phyloP scores from a whole-genome alignment of 2,113 vertebrate genomes.

The Corythoichthys haematopterus region DNA sequence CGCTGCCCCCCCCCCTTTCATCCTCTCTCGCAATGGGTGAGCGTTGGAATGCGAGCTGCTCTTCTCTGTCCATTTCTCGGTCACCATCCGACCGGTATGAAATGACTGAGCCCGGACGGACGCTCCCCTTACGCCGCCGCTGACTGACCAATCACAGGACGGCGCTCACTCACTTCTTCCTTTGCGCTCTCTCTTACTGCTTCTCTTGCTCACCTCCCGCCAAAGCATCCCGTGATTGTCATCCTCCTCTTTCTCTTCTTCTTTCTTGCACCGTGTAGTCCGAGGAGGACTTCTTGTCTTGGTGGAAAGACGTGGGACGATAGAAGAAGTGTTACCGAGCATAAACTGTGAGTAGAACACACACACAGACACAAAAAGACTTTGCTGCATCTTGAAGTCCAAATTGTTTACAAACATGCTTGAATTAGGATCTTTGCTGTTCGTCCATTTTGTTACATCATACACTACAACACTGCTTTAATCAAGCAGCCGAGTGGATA shows the following conservation, averaged over 20 bases:
- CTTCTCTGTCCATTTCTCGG: not conserved
- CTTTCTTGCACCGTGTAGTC: not conserved
- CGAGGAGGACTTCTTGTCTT: slow-evolving; percentile 6
- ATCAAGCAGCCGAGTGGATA: not conserved
- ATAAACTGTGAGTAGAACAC: not conserved
- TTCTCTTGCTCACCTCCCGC: not conserved
- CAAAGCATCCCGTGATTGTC: not conserved
- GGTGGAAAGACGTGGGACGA: slow-evolving; percentile 2
- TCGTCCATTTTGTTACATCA: not conserved
- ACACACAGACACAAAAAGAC: not conserved
- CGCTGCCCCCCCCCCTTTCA: slow-evolving; percentile 33
- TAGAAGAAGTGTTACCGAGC: slow-evolving; percentile 1
- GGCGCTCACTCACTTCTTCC: not conserved
- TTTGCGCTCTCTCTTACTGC: not conserved
- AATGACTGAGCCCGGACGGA: not conserved
- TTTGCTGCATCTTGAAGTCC: not conserved
- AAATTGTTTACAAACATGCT: not conserved
- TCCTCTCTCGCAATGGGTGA: slow-evolving; percentile 12
- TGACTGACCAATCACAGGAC: slow-evolving; percentile 4
- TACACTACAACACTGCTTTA: not conserved
- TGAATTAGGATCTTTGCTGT: not conserved
- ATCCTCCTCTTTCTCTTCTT: not conserved
- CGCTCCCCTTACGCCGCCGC: not conserved
- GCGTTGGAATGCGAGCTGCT: not conserved
- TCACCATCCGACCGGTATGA: not conserved